Conservation (phyloP, 2,113 vertebrate species). For the Meriones unguiculatus region DNA sequence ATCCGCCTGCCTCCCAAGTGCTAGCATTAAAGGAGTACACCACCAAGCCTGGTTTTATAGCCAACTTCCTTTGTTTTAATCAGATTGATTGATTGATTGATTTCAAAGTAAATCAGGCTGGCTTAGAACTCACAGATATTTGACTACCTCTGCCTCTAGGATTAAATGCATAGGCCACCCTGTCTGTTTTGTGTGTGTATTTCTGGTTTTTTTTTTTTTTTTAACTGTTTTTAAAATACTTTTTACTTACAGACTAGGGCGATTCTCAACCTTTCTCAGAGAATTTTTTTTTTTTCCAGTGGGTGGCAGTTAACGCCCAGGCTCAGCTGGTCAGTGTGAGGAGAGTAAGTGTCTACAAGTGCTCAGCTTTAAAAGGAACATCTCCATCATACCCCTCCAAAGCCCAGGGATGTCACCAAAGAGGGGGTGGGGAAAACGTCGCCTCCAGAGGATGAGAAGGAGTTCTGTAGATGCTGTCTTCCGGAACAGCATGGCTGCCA, state of each 20-base stretch:
- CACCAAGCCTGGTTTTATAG: neutral
- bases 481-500: neutral
- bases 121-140: neutral
- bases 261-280: neutral
- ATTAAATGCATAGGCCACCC: neutral
- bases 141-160: neutral
- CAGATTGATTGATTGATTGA: neutral
- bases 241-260: neutral
- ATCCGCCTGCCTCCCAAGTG: neutral
- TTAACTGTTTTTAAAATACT: neutral
- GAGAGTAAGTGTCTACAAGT: neutral
- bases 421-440: neutral
- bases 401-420: neutral
- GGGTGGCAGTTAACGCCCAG: neutral
- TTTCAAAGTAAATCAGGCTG: neutral
- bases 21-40: neutral
- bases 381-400: neutral
- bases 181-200: neutral
- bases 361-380: neutral
- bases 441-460: neutral
- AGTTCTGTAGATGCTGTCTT: neutral
- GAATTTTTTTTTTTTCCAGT: neutral
- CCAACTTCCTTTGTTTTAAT: neutral
- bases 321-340: neutral
- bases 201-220: neutral